Percentiles rank a stretch among this genome's conserved stretches.
These are phyloP conservation scores for Pseudochirops corinnae DNA, from an alignment of 2,797 vertebrate genomes.

Conservation along the genomic window DNA sequence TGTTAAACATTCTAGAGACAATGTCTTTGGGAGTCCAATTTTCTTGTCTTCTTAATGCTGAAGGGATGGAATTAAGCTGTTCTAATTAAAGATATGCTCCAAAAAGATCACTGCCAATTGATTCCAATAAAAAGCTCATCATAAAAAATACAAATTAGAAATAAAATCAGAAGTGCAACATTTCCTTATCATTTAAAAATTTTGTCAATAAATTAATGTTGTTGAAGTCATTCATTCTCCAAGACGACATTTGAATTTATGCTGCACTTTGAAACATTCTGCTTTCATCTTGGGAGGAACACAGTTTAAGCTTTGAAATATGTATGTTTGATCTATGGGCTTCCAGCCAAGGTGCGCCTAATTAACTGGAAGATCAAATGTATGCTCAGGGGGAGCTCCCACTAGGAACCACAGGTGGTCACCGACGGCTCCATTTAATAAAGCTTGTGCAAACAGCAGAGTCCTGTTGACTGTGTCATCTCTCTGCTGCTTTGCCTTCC, in stretches of 20 bases:
- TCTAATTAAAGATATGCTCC: constrained; percentile 66
- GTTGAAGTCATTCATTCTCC: constrained; percentile 66
- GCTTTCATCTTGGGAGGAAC: constrained; percentile 65
- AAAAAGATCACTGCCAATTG: constrained; percentile 57
- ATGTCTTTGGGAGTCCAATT: constrained; percentile 48
- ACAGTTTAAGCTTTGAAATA: constrained; percentile 73
- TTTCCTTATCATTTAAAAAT: constrained; percentile 65
- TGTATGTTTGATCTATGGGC: constrained; percentile 21
- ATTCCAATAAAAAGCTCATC: constrained; percentile 46
- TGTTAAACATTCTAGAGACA: constrained; percentile 59
- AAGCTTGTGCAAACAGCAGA: constrained; percentile 60
- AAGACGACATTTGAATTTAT: constrained; percentile 70
- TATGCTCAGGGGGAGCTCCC: constrained; percentile 52
- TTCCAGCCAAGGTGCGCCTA: constrained; percentile 73
- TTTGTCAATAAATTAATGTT: constrained; percentile 70
- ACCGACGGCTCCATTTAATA: constrained; percentile 62
- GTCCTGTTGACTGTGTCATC: constrained; percentile 53
- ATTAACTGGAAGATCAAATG: constrained; percentile 75
- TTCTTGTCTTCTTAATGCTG: constrained; percentile 56
- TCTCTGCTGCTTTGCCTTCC: constrained; percentile 29
- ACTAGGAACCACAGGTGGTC: constrained; percentile 63
- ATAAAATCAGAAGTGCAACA: constrained; percentile 58
- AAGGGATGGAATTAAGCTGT: constrained; percentile 59
- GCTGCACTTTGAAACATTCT: constrained; percentile 67
- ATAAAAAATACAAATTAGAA: constrained; percentile 60